A percentile compares a stretch with the other conserved stretches of the same genome.
These are phyloP conservation scores for Pipistrellus nathusii DNA, from an alignment of 2,797 vertebrate genomes.

Conservation along the genomic window DNA sequence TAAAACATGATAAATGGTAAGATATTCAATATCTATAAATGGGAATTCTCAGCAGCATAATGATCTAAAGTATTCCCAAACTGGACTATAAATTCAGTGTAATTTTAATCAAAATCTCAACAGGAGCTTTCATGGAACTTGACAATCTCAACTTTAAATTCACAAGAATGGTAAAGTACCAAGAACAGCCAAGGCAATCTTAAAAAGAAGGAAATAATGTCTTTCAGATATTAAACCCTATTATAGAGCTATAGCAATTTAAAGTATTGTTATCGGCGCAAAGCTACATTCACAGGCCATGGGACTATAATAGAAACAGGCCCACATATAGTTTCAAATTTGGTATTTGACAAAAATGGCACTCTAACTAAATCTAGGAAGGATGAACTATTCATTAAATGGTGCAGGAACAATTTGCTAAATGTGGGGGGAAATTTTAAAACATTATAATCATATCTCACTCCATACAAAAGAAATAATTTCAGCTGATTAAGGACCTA, in stretches of 20 bases:
- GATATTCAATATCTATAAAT: not conserved
- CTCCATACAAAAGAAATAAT: constrained; percentile 45
- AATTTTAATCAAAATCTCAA: constrained; percentile 52
- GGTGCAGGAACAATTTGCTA: constrained; percentile 4
- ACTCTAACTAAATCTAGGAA: constrained; percentile 52
- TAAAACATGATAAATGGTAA: constrained; percentile 46
- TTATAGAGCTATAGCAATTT: constrained; percentile 46
- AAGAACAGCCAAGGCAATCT: constrained; percentile 10
- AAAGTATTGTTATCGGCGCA: constrained; percentile 33
- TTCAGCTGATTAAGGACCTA: constrained; percentile 43
- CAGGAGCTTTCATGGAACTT: constrained; percentile 27
- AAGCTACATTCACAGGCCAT: not conserved
- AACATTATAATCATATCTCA: constrained; percentile 47
- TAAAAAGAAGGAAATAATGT: constrained; percentile 36
- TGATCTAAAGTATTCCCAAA: constrained; percentile 41
- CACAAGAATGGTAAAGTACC: constrained; percentile 29
- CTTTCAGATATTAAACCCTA: constrained; percentile 41
- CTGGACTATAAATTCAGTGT: constrained; percentile 38
- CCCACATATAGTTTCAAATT: constrained; percentile 9
- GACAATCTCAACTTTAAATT: constrained; percentile 55
- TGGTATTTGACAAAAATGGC: constrained; percentile 28
- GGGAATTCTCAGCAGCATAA: constrained; percentile 52
- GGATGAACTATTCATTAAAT: constrained; percentile 50
- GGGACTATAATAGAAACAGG: constrained; percentile 33
- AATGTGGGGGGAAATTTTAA: not conserved